Conservation (phyloP, 2,797 vertebrate genomes). For the Falco columbarius region DNA sequence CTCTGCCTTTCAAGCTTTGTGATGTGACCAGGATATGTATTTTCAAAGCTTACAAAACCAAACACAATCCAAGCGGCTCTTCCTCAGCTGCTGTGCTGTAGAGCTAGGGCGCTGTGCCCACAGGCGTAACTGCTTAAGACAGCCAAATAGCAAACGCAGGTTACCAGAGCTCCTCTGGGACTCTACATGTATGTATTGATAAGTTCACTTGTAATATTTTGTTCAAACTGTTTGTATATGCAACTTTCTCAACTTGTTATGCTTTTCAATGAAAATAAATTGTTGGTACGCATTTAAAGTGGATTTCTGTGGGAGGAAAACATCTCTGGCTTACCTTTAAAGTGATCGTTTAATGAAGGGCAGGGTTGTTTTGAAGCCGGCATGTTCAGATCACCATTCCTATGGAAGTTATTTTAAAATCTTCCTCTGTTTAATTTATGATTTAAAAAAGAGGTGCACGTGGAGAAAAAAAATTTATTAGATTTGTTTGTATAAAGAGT, state of each 20-base stretch:
- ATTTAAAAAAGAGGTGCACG: background rate
- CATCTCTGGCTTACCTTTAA: background rate
- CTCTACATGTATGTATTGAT: background rate
- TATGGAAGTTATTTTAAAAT: background rate
- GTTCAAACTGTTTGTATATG: background rate
- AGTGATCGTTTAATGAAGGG: background rate
- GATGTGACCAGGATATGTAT: background rate
- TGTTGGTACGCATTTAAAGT: background rate
- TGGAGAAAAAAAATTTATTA: constrained; percentile 65
- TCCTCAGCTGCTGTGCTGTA: background rate
- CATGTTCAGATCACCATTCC: background rate
- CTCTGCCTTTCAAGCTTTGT: background rate
- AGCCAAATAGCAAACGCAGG: rapidly evolving
- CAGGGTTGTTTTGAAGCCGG: background rate
- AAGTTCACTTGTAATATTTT: background rate
- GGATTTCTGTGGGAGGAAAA: background rate
- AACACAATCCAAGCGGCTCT: background rate
- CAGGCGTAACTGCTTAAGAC: background rate
- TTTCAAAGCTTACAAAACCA: background rate
- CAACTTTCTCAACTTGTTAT: background rate
- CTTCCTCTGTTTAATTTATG: background rate
- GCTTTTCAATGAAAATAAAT: constrained; percentile 46
- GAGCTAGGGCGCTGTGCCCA: too few species aligned
- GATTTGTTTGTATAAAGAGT: constrained; percentile 78
- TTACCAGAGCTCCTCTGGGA: background rate